Evolutionary conservation across 2,888 invertebrate genomes (phyloP).

Genomic region (Chironomus riparius): DNA sequence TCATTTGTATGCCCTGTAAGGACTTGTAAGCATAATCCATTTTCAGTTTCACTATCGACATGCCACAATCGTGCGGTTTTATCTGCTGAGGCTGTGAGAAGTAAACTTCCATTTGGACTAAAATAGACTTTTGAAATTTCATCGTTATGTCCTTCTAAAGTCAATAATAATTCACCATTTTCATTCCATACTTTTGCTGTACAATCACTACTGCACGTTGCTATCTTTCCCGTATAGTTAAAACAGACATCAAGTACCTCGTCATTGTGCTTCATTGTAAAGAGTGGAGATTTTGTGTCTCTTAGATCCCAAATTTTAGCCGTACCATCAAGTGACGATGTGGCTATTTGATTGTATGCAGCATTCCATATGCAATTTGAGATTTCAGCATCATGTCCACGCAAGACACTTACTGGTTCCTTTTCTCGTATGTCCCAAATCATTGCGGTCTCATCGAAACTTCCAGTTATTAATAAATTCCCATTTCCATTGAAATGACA

Average conservation of each 20-base stretch:
- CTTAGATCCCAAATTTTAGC: conserved; percentile 63
- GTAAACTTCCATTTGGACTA: conserved; percentile 64
- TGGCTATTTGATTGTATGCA: conserved; percentile 55
- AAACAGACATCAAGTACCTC: conserved; percentile 69
- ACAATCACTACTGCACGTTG: conserved; percentile 66
- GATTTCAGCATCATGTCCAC: conserved; percentile 57
- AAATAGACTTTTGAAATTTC: conserved; percentile 65
- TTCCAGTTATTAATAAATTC: conserved; percentile 62
- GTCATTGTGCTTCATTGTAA: conserved; percentile 45
- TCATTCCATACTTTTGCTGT: conserved; percentile 51
- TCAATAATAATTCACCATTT: neutral
- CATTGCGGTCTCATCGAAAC: conserved; percentile 66
- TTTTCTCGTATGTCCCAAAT: conserved; percentile 64
- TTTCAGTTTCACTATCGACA: conserved; percentile 34
- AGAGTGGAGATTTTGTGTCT: conserved; percentile 38
- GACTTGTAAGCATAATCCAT: conserved; percentile 61
- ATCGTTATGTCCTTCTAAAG: conserved; percentile 55
- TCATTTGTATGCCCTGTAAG: conserved; percentile 68
- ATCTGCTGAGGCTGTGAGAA: conserved; percentile 70
- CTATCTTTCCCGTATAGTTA: conserved; percentile 64
- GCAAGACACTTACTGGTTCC: conserved; percentile 50
- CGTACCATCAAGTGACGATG: conserved; percentile 61
- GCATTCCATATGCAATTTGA: conserved; percentile 63
- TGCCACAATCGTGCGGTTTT: conserved; percentile 64
- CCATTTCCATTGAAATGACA: conserved; percentile 62